Percentiles rank a stretch among this genome's conserved stretches.
phyloP scores from a whole-genome alignment of 1,140 invertebrate species.

The Listronotus oregonensis region DNA sequence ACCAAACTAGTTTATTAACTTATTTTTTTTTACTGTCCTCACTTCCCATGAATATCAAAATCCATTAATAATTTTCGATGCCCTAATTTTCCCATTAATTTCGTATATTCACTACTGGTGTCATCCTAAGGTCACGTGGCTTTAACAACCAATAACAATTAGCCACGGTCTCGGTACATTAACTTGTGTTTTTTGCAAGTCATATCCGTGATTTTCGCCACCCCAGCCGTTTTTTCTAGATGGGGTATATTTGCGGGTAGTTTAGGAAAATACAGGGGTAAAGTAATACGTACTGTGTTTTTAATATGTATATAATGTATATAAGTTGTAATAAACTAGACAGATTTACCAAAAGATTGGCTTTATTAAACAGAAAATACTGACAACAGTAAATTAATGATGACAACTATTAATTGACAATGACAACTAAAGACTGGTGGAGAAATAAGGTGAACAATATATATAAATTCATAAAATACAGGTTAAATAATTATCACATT shows the following conservation, averaged over 20 bases:
- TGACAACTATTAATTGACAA: no score
- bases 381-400: no score
- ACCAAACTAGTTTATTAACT: no score
- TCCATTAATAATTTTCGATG: slow-evolving; percentile 17
- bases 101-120: slow-evolving; percentile 32
- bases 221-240: slow-evolving; percentile 12
- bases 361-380: no score
- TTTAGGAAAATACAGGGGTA: slow-evolving; percentile 1
- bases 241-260: slow-evolving; percentile 2
- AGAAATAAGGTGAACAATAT: no score
- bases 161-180: slow-evolving; percentile 54
- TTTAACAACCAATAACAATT: slow-evolving; percentile 55
- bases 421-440: no score
- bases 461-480: no score
- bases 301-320: no score
- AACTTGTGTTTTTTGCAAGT: slow-evolving; percentile 49
- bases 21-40: no score
- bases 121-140: slow-evolving; percentile 48
- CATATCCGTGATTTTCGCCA: slow-evolving; percentile 40
- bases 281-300: background rate
- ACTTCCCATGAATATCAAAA: slow-evolving; percentile 28
- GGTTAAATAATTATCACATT: no score
- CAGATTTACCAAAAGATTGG: no score
- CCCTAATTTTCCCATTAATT: slow-evolving; percentile 38
- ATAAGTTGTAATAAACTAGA: no score